Percentiles rank a stretch among this genome's conserved stretches.
Conservation (phyloP, 2,888 invertebrate species). For the Heliothis peltigera region DNA sequence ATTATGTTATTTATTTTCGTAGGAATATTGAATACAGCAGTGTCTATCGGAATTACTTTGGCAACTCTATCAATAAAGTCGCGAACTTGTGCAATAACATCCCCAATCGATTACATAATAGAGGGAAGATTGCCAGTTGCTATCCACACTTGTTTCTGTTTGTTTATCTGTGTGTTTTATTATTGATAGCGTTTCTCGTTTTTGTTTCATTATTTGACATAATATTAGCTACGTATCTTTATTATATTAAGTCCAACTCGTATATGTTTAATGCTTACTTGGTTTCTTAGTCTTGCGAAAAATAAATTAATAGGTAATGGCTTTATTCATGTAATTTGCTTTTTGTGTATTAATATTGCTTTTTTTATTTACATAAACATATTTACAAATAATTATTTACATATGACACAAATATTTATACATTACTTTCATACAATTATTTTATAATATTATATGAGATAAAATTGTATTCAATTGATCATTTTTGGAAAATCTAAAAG, state of each 20-base stretch:
- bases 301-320: not conserved
- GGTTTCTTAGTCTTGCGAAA: too few relatives aligned
- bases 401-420: too few relatives aligned
- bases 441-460: too few relatives aligned
- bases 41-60: slow-evolving; percentile 82
- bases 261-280: too few relatives aligned
- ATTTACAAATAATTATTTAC: too few relatives aligned
- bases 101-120: slow-evolving; percentile 81
- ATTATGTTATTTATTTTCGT: slow-evolving; percentile 59
- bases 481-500: too few relatives aligned
- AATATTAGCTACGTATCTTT: too few relatives aligned
- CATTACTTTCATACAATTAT: too few relatives aligned
- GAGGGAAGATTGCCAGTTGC: slow-evolving; percentile 72
- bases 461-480: too few relatives aligned
- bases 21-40: slow-evolving; percentile 72
- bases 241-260: too few relatives aligned
- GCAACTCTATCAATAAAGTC: slow-evolving; percentile 87
- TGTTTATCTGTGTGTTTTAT: slow-evolving; percentile 60
- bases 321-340: slow-evolving; percentile 14
- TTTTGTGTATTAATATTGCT: slow-evolving; percentile 9
- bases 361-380: too few relatives aligned
- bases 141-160: slow-evolving; percentile 65
- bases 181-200: slow-evolving; percentile 9
- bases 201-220: too few relatives aligned
- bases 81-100: slow-evolving; percentile 86